phyloP scores from a whole-genome alignment of 2,888 invertebrate genomes.

The Drosophila meridionalis region DNA sequence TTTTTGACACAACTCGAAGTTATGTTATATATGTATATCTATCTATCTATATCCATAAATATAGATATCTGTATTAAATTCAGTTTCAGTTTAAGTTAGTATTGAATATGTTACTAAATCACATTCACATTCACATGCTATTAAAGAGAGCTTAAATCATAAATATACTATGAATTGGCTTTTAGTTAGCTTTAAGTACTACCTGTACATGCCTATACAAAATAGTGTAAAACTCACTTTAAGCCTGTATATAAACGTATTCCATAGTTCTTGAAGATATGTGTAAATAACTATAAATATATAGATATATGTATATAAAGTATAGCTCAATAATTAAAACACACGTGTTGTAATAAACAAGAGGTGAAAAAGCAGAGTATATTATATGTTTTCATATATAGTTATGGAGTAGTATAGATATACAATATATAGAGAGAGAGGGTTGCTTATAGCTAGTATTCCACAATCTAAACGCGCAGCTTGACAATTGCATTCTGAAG shows the following conservation, averaged over 20 bases:
- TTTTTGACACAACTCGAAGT: conserved; percentile 2
- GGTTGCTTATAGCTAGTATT: conserved; percentile 5
- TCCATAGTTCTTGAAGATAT: not conserved
- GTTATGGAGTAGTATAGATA: conserved; percentile 13
- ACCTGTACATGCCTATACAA: conserved; percentile 69
- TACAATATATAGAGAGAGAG: conserved; percentile 9
- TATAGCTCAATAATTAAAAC: conserved; percentile 2
- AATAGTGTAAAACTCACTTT: conserved; percentile 32
- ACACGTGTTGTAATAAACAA: conserved; percentile 45
- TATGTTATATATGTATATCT: not conserved
- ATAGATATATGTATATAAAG: not conserved
- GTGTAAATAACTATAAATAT: conserved; percentile 11
- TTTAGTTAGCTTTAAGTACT: conserved; percentile 17
- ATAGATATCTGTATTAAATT: conserved; percentile 2
- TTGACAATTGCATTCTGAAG: conserved; percentile 91
- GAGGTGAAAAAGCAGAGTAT: conserved; percentile 15
- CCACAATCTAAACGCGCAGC: conserved; percentile 86
- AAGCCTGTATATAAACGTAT: conserved; percentile 39
- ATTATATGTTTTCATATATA: conserved; percentile 27
- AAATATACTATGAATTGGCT: conserved; percentile 13
- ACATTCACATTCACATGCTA: conserved; percentile 18
- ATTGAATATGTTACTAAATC: conserved; percentile 34
- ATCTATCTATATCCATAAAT: not conserved
- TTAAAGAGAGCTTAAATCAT: conserved; percentile 32
- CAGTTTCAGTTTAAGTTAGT: not conserved